Conservation (phyloP, 2,113 vertebrate species). For the Saimiri boliviensis region DNA sequence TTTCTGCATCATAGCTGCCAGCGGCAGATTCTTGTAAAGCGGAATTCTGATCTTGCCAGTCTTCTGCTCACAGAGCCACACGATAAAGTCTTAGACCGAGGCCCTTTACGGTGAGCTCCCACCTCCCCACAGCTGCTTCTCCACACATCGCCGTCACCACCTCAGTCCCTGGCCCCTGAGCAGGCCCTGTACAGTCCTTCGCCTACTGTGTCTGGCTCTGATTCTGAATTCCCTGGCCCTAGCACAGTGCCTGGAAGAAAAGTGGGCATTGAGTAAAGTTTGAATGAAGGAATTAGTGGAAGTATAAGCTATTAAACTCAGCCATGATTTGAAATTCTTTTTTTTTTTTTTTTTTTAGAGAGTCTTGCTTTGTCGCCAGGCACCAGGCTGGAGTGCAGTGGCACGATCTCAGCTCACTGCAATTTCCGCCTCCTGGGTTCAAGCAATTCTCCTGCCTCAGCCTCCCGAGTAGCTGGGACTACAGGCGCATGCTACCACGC, state of each 20-base stretch:
- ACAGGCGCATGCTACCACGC: accelerated
- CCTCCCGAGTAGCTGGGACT: no score
- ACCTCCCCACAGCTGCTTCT: no score
- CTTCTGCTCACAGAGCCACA: neutral
- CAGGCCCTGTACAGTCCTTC: neutral
- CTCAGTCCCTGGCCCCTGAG: neutral
- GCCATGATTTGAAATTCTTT: neutral
- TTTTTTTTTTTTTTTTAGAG: no score
- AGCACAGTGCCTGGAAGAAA: neutral
- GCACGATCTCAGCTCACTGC: no score
- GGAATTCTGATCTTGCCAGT: neutral
- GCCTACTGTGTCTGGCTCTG: neutral
- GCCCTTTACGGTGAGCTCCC: neutral
- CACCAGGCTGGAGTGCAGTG: no score
- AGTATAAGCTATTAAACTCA: neutral
- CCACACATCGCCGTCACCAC: neutral
- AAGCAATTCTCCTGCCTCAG: no score
- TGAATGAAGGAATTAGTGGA: neutral
- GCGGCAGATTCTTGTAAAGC: no score
- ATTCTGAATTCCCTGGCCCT: no score
- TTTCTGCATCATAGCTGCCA: no score
- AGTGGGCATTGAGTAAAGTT: neutral
- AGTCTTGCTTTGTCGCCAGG: no score
- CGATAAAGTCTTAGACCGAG: no score
- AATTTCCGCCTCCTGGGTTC: no score